Base-by-base conservation (phyloP, 1,140 invertebrate genomes). In the Drosophila santomea region DNA sequence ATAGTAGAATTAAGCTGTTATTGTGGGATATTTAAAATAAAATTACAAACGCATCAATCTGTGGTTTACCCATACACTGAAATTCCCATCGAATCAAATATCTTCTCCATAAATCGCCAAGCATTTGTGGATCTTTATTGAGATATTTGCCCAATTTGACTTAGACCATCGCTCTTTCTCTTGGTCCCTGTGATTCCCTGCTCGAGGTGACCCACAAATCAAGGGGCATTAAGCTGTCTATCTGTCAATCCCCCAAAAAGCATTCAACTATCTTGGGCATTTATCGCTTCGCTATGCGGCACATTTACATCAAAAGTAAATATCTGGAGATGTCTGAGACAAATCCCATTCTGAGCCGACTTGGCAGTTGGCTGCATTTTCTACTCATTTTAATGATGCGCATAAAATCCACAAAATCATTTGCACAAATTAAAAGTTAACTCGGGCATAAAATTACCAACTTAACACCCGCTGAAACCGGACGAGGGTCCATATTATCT, bases 381-480 rank as follows among this genome's bases (percentile, higher is more conserved):
- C 63, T 62, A 48, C 48, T 54, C 35, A 63, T 80, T 83, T 89
- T 89, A 84, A 89, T 89, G 67, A 78, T 82, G 75, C 67, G 74
- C 84, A 80, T 88, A 84, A 88, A 88, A 84, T 88, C 80, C 68
- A 84, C 68, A 80, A 89, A 89, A 85, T 89, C 84, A 89, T 89
- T 89, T 89, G 71, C 84, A 84, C 80, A 89, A 89, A 89, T 89
- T 89, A 89, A 89, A 89, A 84, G 84, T 84, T 84, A 84, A 80
- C 80, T 89, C 84, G 76, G 89, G 89, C 89, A 91, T 91, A 91
- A 91, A 91, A 91, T 91, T 91, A 91, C 80, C 89, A 91, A 85
- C 78, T 91, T 91, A 91, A 91, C 89, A 91, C 89, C 89, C 89
- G 89, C 80, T 41, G 48, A 60, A 60, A 61, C 43, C 47, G 45